Conservation (phyloP, 2,797 vertebrate genomes). For the Manis javanica region DNA sequence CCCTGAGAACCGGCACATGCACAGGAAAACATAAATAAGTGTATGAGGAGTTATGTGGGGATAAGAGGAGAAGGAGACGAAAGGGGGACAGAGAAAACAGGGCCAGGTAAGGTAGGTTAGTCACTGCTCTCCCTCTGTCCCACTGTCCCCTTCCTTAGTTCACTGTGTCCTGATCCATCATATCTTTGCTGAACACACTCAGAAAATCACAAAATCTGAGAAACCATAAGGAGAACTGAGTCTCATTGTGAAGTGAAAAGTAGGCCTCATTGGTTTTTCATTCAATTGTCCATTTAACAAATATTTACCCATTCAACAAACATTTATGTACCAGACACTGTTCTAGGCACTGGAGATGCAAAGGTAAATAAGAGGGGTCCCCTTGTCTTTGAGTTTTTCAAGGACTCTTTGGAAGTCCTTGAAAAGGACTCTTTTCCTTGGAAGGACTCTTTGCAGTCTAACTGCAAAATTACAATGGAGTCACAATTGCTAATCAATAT, state of each 20-base stretch:
- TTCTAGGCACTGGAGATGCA: not conserved
- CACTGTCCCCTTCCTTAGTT: not conserved
- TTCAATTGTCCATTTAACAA: constrained; percentile 9
- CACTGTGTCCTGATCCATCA: not conserved
- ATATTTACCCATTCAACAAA: not conserved
- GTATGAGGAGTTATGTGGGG: not conserved
- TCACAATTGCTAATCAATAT: not conserved
- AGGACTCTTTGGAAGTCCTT: not conserved
- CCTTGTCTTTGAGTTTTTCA: not conserved
- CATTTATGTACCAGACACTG: not conserved
- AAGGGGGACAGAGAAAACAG: not conserved
- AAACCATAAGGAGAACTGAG: not conserved
- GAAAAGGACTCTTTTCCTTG: too few relatives aligned
- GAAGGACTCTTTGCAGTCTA: too few relatives aligned
- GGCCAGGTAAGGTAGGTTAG: not conserved
- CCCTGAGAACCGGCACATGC: constrained; percentile 52
- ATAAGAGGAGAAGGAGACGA: not conserved
- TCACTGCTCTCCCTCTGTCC: too few relatives aligned
- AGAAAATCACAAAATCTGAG: not conserved
- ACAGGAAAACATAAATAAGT: not conserved
- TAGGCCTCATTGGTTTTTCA: not conserved
- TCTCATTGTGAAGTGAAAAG: not conserved
- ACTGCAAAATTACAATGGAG: not conserved
- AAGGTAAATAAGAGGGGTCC: not conserved
- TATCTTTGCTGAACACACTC: not conserved